These are phyloP conservation scores for Python bivittatus DNA, from an alignment of 2,113 vertebrate species.

Conservation along the genomic window DNA sequence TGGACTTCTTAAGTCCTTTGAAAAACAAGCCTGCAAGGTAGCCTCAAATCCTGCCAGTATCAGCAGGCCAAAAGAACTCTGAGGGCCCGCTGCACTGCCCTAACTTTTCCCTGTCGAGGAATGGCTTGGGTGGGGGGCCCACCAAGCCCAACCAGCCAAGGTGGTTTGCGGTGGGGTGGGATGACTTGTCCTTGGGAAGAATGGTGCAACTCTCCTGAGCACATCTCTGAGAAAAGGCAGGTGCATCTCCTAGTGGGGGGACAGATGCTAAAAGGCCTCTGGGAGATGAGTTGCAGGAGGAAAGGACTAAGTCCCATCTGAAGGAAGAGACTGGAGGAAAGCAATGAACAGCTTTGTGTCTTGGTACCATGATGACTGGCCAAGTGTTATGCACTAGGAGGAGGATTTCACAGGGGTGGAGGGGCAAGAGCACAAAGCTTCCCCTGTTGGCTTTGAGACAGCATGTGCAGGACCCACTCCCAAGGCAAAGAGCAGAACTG, in stretches of 20 bases:
- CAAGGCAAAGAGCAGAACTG: no score
- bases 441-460: not conserved
- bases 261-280: not conserved
- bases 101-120: not conserved
- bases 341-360: fast-evolving
- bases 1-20: not conserved
- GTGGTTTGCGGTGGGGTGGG: not conserved
- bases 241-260: not conserved
- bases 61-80: not conserved
- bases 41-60: not conserved
- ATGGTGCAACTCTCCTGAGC: not conserved
- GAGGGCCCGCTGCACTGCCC: not conserved
- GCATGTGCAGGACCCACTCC: not conserved
- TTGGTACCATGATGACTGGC: no score
- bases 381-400: no score
- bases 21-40: not conserved
- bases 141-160: not conserved
- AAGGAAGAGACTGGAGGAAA: not conserved
- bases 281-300: not conserved
- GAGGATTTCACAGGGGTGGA: no score
- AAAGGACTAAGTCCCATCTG: not conserved
- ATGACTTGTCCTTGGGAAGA: not conserved
- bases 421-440: not conserved
- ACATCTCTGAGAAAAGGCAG: not conserved
- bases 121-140: not conserved